phyloP scores from a whole-genome alignment of 2,113 vertebrate genomes.

The Rhynchomys soricoides region DNA sequence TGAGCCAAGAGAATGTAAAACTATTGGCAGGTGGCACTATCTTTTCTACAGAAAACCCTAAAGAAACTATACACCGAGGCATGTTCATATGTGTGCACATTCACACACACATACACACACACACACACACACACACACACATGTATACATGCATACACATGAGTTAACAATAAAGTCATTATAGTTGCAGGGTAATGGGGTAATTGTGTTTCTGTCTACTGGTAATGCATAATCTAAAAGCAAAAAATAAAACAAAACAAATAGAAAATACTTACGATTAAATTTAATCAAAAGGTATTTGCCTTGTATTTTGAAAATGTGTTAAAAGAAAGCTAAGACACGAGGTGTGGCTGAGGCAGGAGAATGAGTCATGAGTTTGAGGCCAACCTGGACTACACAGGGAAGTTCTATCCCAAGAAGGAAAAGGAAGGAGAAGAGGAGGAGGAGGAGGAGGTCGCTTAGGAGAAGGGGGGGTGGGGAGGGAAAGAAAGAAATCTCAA shows the following conservation, averaged over 20 bases:
- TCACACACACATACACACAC: background rate
- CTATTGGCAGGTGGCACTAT: background rate
- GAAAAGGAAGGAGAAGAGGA: background rate
- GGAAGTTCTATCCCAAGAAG: background rate
- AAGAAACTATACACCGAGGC: background rate
- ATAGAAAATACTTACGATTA: background rate
- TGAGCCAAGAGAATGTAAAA: background rate
- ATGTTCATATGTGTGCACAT: no score
- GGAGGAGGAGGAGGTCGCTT: rapidly evolving
- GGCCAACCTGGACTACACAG: background rate
- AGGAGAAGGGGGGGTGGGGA: background rate
- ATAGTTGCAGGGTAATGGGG: background rate
- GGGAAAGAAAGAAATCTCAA: background rate
- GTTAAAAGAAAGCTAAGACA: background rate
- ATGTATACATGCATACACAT: background rate
- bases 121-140: background rate
- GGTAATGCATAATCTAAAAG: background rate
- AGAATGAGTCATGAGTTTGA: background rate
- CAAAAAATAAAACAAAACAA: background rate
- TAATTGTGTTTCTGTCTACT: background rate
- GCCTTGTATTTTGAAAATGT: background rate
- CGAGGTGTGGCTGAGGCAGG: background rate
- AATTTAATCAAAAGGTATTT: background rate
- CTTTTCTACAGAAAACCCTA: background rate
- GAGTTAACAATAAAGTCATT: background rate